Percentiles rank a stretch among this genome's conserved stretches.
phyloP scores from a whole-genome alignment of 2,888 invertebrate genomes.

The Lasioglossum morio region DNA sequence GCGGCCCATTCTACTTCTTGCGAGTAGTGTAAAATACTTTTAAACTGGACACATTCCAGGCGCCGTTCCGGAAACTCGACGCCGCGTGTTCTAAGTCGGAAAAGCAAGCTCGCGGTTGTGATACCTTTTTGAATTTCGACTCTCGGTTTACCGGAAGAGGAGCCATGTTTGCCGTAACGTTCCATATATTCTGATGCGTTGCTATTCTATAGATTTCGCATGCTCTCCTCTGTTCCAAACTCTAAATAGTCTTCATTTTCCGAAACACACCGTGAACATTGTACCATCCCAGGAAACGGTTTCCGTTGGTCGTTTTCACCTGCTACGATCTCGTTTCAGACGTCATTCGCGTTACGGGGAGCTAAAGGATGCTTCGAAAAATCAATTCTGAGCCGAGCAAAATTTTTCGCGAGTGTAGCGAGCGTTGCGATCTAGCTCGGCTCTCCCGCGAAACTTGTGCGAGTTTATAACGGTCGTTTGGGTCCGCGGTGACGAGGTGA shows the following conservation, averaged over 20 bases:
- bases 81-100: neutral
- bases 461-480: slow-evolving; percentile 46
- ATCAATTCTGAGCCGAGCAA: neutral
- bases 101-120: neutral
- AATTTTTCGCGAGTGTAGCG: neutral
- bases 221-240: slow-evolving; percentile 18
- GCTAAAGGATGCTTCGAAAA: too few species aligned
- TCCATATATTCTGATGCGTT: slow-evolving; percentile 19
- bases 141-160: neutral
- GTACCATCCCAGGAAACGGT: neutral
- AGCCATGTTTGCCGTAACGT: neutral
- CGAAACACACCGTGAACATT: slow-evolving; percentile 25
- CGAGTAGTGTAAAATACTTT: too few species aligned
- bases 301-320: neutral
- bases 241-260: slow-evolving; percentile 35
- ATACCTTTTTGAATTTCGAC: slow-evolving; percentile 37
- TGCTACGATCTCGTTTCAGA: neutral
- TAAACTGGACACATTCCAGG: too few species aligned
- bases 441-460: slow-evolving; percentile 29
- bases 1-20: too few species aligned
- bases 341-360: too few species aligned
- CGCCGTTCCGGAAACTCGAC: neutral
- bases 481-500: slow-evolving; percentile 44
- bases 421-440: neutral
- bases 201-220: slow-evolving; percentile 14